Base-by-base conservation (phyloP, 1,140 invertebrate species). In the Caenorhabditis remanei region DNA sequence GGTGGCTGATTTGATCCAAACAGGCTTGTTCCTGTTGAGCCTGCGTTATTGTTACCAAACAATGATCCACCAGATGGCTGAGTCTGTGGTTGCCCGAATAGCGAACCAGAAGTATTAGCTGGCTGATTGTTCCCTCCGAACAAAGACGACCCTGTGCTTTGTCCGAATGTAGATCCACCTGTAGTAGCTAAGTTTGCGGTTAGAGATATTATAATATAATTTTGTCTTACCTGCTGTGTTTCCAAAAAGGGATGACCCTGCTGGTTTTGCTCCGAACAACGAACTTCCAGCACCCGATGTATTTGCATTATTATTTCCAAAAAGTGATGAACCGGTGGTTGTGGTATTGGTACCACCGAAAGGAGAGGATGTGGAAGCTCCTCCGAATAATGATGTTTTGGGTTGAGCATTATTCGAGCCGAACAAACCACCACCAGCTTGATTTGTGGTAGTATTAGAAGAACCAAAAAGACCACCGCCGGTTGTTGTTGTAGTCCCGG, bases 11-110 rank as follows among this genome's bases (percentile, higher is more conserved):
- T 53, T 24, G 50, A 46, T 4, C 84, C 84, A 21, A 85, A 85
- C 3, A 58, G 46, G 24, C 84, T 24, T 4, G 4, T 0, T 21
- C 55, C 58, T 11, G 84, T 65, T 21, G 85, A 53, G 9, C 89
- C 90, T n/a, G 90, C 85, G 9, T 84, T 88, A 13, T 89, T 84
- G 24, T 88, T 87, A n/a, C 93, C 92, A 89, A 93, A 92, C 11
- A 85, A 43, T 3, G 55, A 58, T 11, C 61, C 61, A 4, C 43
- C 40, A 7, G 56, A 1, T 14, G 48, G 84, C 58, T 58, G 84
- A 1, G 43, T 24, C 46, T 71, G 46, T 6, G 61, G 41, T 9
- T 65, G n/a, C 1, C 85, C 85, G 41, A 86, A 86, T 21, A 61
- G 13, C 6, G 65, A 41, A 21, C 65, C 75, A 2, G 58, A 71